These are phyloP conservation scores for Zoroaster sp. DNA, from an alignment of 53 echinoderm and acorn worm species.

Conservation along the genomic window DNA sequence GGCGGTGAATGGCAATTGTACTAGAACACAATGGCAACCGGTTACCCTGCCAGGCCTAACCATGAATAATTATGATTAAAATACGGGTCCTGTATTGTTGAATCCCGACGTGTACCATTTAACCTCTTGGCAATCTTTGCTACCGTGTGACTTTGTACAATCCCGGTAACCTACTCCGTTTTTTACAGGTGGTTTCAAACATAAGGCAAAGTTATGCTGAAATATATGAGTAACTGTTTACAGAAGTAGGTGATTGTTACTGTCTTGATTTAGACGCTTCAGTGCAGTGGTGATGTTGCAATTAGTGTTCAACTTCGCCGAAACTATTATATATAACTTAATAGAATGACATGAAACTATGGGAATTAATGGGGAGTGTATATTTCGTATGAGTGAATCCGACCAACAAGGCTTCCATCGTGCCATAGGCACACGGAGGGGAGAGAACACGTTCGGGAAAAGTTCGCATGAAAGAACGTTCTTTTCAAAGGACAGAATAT, in stretches of 20 bases:
- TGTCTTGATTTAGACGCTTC: neutral
- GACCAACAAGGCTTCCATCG: slow-evolving; percentile 7
- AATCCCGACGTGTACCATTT: neutral
- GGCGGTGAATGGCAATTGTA: slow-evolving; percentile 48
- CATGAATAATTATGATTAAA: slow-evolving; percentile 56
- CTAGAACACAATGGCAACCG: slow-evolving; percentile 21
- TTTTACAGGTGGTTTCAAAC: neutral
- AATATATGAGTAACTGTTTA: too few species aligned
- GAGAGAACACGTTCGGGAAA: slow-evolving; percentile 19
- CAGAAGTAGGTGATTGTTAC: too few species aligned
- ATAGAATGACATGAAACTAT: neutral
- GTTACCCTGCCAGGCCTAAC: slow-evolving; percentile 34
- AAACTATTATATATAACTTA: neutral
- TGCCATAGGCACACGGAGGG: slow-evolving; percentile 9
- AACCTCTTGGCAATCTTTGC: slow-evolving; percentile 7
- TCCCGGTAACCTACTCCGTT: neutral
- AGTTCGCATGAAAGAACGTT: slow-evolving; percentile 45
- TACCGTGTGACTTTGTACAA: neutral
- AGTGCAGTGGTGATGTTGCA: neutral
- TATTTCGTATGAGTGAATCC: slow-evolving; percentile 24
- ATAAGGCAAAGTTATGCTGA: neutral
- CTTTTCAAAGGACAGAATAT: slow-evolving; percentile 48
- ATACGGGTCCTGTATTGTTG: slow-evolving; percentile 29
- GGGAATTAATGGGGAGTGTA: neutral
- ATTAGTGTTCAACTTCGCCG: neutral